Evolutionary conservation across 1,140 invertebrate species (phyloP).

Genomic region (Euborellia annulipes): DNA sequence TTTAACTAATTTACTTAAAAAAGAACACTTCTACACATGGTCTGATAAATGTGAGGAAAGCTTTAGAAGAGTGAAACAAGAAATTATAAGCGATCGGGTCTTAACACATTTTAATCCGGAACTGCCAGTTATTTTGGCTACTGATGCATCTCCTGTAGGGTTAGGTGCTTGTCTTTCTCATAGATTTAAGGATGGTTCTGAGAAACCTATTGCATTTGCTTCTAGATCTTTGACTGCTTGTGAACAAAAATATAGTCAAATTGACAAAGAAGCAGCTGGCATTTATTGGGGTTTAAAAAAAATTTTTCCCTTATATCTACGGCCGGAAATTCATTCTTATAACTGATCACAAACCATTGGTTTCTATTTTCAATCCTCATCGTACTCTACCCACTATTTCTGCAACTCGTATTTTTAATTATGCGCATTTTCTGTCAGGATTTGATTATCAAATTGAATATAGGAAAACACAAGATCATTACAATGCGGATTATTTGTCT

Average conservation of each 20-base stretch:
- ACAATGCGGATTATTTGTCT: constrained; percentile 2
- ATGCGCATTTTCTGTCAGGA: constrained; percentile 20
- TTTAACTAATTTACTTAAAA: constrained; percentile 19
- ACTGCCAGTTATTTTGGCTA: constrained; percentile 31
- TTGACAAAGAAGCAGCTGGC: constrained; percentile 35
- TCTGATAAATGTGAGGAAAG: neutral
- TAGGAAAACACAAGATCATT: neutral
- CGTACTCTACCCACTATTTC: constrained; percentile 16
- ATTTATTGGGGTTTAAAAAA: constrained; percentile 30
- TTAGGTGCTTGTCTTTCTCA: constrained; percentile 31
- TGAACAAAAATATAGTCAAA: constrained; percentile 32
- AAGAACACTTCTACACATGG: constrained; percentile 19
- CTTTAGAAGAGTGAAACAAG: neutral
- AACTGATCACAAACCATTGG: constrained; percentile 27
- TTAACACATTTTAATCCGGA: constrained; percentile 27
- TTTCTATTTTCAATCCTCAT: constrained; percentile 18
- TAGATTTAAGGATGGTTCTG: constrained; percentile 19
- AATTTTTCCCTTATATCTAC: constrained; percentile 34
- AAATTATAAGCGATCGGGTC: neutral
- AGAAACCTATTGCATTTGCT: constrained; percentile 30
- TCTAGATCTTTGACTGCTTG: constrained; percentile 28
- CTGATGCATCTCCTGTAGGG: constrained; percentile 26
- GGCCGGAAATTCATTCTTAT: constrained; percentile 20
- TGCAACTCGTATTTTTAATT: constrained; percentile 22
- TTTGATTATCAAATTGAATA: constrained; percentile 24